Percentiles rank a stretch among this genome's conserved stretches.
Evolutionary conservation across 2,888 invertebrate genomes (phyloP).

Genomic region (Hermaeophaga mercurialis): DNA sequence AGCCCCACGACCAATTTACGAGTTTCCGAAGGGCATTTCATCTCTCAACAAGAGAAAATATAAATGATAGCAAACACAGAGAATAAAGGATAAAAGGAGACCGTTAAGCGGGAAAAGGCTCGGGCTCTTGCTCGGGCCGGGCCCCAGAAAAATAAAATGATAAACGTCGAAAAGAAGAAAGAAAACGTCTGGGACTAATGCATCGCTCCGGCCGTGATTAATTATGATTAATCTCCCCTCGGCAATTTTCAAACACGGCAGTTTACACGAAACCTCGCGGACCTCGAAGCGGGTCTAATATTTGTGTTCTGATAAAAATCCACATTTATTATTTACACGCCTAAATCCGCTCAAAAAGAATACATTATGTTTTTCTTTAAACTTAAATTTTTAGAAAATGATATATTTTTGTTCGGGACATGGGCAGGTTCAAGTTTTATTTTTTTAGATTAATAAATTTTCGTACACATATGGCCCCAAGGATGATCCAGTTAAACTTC

Average conservation of each 20-base stretch:
- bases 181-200: slow-evolving; percentile 16
- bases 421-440: no score
- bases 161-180: slow-evolving; percentile 13
- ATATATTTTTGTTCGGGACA: no score
- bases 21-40: slow-evolving; percentile 6
- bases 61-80: neutral
- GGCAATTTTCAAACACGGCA: slow-evolving; percentile 13
- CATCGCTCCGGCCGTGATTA: slow-evolving; percentile 21
- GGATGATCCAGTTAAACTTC: no score
- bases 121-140: no score
- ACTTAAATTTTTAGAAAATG: no score
- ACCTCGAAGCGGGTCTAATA: neutral
- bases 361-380: no score
- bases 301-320: neutral
- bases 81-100: neutral
- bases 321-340: neutral
- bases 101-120: neutral
- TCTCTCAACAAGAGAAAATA: slow-evolving; percentile 10
- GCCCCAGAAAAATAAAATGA: slow-evolving; percentile 19
- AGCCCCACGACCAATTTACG: slow-evolving; percentile 4
- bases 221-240: slow-evolving; percentile 24
- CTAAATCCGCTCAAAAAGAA: no score
- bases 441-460: no score
- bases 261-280: neutral
- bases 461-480: no score